Conservation (phyloP, 2,888 invertebrate genomes). For the Ophion costatus region DNA sequence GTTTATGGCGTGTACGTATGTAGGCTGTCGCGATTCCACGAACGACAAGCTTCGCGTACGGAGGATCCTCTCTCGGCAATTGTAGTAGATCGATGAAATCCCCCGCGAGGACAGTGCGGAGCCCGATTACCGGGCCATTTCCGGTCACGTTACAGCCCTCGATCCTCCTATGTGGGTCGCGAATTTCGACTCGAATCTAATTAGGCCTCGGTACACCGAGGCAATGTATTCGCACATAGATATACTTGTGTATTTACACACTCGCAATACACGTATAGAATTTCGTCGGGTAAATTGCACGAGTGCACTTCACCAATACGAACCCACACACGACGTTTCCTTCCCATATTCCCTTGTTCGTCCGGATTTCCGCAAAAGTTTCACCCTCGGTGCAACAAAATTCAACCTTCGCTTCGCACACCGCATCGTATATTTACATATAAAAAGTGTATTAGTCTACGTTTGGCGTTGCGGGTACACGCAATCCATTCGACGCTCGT, state of each 20-base stretch:
- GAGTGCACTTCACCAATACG: slow-evolving; percentile 20
- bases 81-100: slow-evolving; percentile 55
- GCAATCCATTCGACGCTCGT: neutral
- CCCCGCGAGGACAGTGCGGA: slow-evolving; percentile 44
- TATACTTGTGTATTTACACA: neutral
- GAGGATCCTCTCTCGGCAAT: slow-evolving; percentile 21
- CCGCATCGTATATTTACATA: slow-evolving; percentile 25
- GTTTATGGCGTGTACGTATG: neutral
- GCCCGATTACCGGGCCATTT: slow-evolving; percentile 62
- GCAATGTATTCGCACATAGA: slow-evolving; percentile 11
- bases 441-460: slow-evolving; percentile 5
- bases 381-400: slow-evolving; percentile 24
- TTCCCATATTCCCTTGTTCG: slow-evolving; percentile 25
- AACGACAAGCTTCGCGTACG: slow-evolving; percentile 9
- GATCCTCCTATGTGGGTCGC: slow-evolving; percentile 54
- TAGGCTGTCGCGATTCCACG: neutral
- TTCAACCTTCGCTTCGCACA: slow-evolving; percentile 20
- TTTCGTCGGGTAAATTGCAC: neutral
- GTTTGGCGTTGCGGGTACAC: neutral
- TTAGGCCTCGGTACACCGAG: slow-evolving; percentile 58
- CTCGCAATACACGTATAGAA: neutral
- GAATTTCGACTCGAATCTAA: slow-evolving; percentile 60
- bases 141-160: slow-evolving; percentile 61
- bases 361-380: slow-evolving; percentile 40
- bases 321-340: slow-evolving; percentile 15